A percentile compares a stretch with the other conserved stretches of the same genome.
phyloP scores from a whole-genome alignment of 2,888 invertebrate species.

The Merodon equestris region DNA sequence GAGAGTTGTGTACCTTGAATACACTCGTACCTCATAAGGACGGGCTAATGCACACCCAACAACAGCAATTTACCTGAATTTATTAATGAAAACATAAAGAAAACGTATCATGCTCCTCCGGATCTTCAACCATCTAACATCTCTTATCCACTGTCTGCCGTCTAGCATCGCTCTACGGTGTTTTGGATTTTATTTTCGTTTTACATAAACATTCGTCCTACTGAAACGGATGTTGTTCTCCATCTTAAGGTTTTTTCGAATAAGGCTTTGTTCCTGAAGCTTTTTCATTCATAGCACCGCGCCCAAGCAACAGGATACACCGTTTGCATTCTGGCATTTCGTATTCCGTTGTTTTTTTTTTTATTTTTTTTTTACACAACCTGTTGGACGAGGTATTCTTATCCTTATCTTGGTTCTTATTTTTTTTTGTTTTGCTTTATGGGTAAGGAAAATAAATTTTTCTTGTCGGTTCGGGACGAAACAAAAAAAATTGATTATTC shows the following conservation, averaged over 20 bases:
- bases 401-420: constrained; percentile 19
- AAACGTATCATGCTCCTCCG: constrained; percentile 22
- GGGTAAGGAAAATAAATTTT: constrained; percentile 6
- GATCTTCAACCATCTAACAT: neutral
- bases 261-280: too few relatives aligned
- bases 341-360: neutral
- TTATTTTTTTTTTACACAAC: constrained; percentile 3
- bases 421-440: constrained; percentile 16
- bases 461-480: too few relatives aligned
- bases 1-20: constrained; percentile 14
- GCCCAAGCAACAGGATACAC: constrained; percentile 4
- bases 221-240: neutral
- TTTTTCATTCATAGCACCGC: neutral
- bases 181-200: too few relatives aligned
- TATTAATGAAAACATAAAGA: constrained; percentile 56
- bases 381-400: constrained; percentile 38
- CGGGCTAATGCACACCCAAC: constrained; percentile 40
- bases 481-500: constrained; percentile 7
- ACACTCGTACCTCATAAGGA: constrained; percentile 42
- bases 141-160: neutral
- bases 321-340: constrained; percentile 24
- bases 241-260: too few relatives aligned
- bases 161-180: neutral
- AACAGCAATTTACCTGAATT: constrained; percentile 63
- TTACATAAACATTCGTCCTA: neutral